phyloP scores from a whole-genome alignment of 2,888 invertebrate genomes.

The Euproctis similis region DNA sequence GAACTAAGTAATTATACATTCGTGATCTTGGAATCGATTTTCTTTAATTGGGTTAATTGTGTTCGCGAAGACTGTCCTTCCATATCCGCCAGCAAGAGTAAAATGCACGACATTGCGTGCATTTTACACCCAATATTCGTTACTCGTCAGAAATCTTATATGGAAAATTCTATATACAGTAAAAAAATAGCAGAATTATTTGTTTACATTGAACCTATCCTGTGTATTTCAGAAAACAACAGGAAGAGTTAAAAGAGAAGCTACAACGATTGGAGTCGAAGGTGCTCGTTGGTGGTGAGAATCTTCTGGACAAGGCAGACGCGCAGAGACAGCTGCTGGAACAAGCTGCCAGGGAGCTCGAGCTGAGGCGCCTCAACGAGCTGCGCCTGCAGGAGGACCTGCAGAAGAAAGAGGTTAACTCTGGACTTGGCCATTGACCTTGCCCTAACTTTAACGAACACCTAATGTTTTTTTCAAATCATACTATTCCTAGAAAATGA shows the following conservation, averaged over 20 bases:
- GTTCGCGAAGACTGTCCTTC: too few relatives aligned
- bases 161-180: too few relatives aligned
- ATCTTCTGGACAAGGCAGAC: conserved; percentile 96
- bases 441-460: too few relatives aligned
- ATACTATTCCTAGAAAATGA: too few relatives aligned
- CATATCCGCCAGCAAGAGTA: too few relatives aligned
- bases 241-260: conserved; percentile 88
- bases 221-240: conserved; percentile 75
- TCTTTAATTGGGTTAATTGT: too few relatives aligned
- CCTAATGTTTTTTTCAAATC: too few relatives aligned
- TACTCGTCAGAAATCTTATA: too few relatives aligned
- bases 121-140: too few relatives aligned
- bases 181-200: neutral
- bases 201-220: neutral
- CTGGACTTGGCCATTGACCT: too few relatives aligned
- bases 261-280: conserved; percentile 94
- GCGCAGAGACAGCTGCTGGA: conserved; percentile 92
- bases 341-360: conserved; percentile 88
- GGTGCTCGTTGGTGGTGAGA: conserved; percentile 98
- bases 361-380: conserved; percentile 85
- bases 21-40: too few relatives aligned
- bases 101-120: too few relatives aligned
- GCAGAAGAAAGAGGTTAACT: conserved; percentile 92
- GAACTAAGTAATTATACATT: conserved; percentile 77
- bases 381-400: conserved; percentile 87